Conservation (phyloP, 2,888 invertebrate species). For the Labia minor region DNA sequence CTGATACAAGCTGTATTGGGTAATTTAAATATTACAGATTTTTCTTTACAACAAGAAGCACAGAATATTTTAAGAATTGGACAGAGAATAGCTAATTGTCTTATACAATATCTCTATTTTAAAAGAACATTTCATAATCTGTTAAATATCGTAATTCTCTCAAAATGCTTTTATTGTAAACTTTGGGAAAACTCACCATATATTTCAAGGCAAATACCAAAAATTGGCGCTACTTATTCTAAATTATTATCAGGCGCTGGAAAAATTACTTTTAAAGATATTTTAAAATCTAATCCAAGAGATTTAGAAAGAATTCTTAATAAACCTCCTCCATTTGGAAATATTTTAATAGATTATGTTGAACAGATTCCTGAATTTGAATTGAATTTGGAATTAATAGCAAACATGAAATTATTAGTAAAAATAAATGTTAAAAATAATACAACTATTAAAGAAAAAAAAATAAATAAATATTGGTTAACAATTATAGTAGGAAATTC, state of each 20-base stretch:
- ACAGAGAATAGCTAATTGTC: slow-evolving; percentile 55
- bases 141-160: slow-evolving; percentile 48
- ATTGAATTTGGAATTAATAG: slow-evolving; percentile 32
- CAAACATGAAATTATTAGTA: slow-evolving; percentile 33
- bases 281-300: slow-evolving; percentile 56
- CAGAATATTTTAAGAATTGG: slow-evolving; percentile 55
- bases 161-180: slow-evolving; percentile 54
- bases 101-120: slow-evolving; percentile 27
- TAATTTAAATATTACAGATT: slow-evolving; percentile 54
- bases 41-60: slow-evolving; percentile 58
- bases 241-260: slow-evolving; percentile 52
- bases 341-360: slow-evolving; percentile 50
- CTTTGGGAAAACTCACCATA: slow-evolving; percentile 66
- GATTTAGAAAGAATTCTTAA: slow-evolving; percentile 67
- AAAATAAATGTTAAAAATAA: slow-evolving; percentile 39
- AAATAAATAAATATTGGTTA: slow-evolving; percentile 43
- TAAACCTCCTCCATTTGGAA: slow-evolving; percentile 62
- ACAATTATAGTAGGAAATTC: slow-evolving; percentile 54
- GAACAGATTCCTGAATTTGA: slow-evolving; percentile 52
- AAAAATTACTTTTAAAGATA: slow-evolving; percentile 50
- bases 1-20: slow-evolving; percentile 66
- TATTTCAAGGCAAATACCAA: slow-evolving; percentile 57
- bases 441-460: slow-evolving; percentile 35
- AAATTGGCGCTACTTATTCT: slow-evolving; percentile 57
- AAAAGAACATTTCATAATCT: slow-evolving; percentile 41